Evolutionary conservation across 2,797 vertebrate species (phyloP).

Genomic region (Gouania willdenowi): DNA sequence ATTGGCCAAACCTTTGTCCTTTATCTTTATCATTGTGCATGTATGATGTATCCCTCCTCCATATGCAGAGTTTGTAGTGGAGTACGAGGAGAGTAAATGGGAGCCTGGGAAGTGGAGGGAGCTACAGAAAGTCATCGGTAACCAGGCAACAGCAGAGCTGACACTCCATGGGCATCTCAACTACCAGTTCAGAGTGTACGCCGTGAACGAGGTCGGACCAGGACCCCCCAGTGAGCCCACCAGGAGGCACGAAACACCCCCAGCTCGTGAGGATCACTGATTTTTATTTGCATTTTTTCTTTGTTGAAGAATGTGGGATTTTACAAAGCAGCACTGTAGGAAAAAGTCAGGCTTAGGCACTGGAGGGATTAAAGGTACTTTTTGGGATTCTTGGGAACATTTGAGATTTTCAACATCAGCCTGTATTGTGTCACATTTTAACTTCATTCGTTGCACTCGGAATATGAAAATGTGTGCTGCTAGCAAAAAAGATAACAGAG

Average conservation of each 20-base stretch:
- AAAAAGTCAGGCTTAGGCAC: too few species aligned
- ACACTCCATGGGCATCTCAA: slow-evolving; percentile 78
- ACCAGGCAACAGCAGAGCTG: slow-evolving; percentile 73
- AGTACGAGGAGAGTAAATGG: slow-evolving; percentile 86
- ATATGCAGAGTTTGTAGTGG: slow-evolving; percentile 82
- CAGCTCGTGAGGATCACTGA: slow-evolving; percentile 75
- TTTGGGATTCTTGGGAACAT: too few species aligned
- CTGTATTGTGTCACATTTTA: too few species aligned
- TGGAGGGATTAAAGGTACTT: too few species aligned
- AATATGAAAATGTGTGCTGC: too few species aligned
- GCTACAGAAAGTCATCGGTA: slow-evolving; percentile 71
- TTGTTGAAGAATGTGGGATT: slow-evolving; percentile 16
- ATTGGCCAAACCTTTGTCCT: too few species aligned
- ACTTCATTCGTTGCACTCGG: too few species aligned
- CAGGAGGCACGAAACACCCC: slow-evolving; percentile 77
- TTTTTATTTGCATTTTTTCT: slow-evolving; percentile 23
- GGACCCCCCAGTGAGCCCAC: slow-evolving; percentile 83
- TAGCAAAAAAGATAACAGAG: too few species aligned
- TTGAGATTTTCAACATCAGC: too few species aligned
- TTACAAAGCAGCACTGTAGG: too few species aligned
- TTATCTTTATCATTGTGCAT: too few species aligned
- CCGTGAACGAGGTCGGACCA: slow-evolving; percentile 83
- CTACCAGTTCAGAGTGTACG: slow-evolving; percentile 88
- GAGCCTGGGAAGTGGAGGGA: slow-evolving; percentile 83
- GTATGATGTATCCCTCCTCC: neutral